Evolutionary conservation across 2,797 vertebrate species (phyloP), one percentile per base, ranked within the genome.

Genomic region (Hippopotamyrus pictus): DNA sequence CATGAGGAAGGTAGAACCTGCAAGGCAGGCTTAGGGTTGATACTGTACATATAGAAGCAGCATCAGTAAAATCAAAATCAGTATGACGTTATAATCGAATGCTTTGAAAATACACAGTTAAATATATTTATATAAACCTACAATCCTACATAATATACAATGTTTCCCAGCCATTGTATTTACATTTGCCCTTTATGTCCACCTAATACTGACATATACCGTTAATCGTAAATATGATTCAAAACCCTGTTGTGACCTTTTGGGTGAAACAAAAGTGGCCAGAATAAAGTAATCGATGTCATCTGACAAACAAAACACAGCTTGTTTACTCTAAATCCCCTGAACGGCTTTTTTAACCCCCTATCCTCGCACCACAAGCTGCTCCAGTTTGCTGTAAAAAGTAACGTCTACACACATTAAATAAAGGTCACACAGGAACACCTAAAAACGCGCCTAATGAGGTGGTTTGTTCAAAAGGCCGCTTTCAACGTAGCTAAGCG

Each of bases 1-100:
- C 99, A 92, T 99, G 99, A 1, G 99, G 99, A 92, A 99, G 93
- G 92, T 97, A 99, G 96, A 99, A 99, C 93, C 98, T 99, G 94
- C 1, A 91, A 94, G 93, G 89, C 3, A 89, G 51, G 85, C 5
- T 89, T 25, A 91, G 48, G 11, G 14, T 86, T 54, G 5, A 33
- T 29, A 76, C 44, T 11, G 9, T 65, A 82, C 33, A 33, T 88
- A 57, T 33, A 25, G 19, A 65, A 62, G 8, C 50, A 69, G 57
- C 82, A 48, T 29, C 17, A 7, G 57, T 4, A 87, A 73, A 53
- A 53, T n/a, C 1, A 22, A 50, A 46, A 86, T 17, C 48, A 37
- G 65, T 17, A 33, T 73, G 12, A 73, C 5, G 29, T 73, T 73
- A 37, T 37, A 73, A 73, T 17, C 12, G 5, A 37, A 79, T 79